Evolutionary conservation across 2,888 invertebrate species (phyloP), one percentile per base, ranked within the genome.

Genomic region (Pristionchus arcanus): DNA sequence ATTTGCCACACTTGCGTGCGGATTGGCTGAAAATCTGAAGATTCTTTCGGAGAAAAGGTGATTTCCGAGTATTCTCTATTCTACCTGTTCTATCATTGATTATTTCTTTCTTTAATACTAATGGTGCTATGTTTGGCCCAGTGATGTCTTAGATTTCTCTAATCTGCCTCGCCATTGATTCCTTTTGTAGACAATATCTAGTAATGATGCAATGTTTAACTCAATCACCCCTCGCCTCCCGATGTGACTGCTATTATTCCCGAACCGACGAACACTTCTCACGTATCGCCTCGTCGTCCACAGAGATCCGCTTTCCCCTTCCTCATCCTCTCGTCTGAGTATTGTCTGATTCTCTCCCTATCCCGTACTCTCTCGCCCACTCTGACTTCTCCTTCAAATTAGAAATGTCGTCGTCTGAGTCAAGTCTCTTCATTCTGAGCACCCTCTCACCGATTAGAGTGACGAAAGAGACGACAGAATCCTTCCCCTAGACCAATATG

Each of bases 181-280:
- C 19, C 16, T 11, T 25, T 7, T n/a, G 63, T 63, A 63, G 25
- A 0, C 5, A 21, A 4, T 21, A 59, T 7, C 5, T 55, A 13
- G 2, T 55, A 55, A 55, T 55, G 55, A 55, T 55, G 55, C 55
- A 55, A 55, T 55, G 21, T 11, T 55, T 55, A 21, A 55, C 13
- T 3, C 55, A 21, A 4, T 0, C 55, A 21, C 55, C 21, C 55
- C 55, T 55, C 55, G 55, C 19, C 63, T 25, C 63, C n/a, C 63
- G 25, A 21, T n/a, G 63, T 63, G 63, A 63, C 63, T 25, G 63
- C 74, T 74, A 74, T 37, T 74, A 74, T 74, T 74, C 37, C 34
- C 74, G 74, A 42, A 74, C 68, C 68, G 68, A n/a, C n/a, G 68
- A 74, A 74, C 74, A 74, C 74, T 37, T 74, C 74, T 74, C 74